Base-by-base conservation (phyloP, 2,888 invertebrate species). In the Euzophera pinguis region DNA sequence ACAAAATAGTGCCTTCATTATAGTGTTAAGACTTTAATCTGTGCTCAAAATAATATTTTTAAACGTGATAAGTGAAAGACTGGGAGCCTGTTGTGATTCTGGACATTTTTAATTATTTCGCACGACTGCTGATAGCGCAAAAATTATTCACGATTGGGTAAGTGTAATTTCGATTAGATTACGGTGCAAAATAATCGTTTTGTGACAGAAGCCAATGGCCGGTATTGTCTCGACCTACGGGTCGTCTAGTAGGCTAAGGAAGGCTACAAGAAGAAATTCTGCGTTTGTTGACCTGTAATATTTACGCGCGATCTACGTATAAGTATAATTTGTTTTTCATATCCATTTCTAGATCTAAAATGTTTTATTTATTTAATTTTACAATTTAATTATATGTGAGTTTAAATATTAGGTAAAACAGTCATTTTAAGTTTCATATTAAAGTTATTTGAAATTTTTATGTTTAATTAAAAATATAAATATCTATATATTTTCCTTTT, bases 131-230 rank as follows among this genome's bases (percentile, higher is more conserved):
- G 88, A 84, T 89, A 87, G 78, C 82, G 81, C 77, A 69, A 81
- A 83, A 84, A 84, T 82, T 81, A 86, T 87, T 84, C 89, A 89
- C 84, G 82, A 90, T 90, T 89, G 85, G 90, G 90, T 90, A 78
- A 90, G 90, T 81, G 64, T 72, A 74, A 75, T 82, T 78, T 84
- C 69, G 89, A 90, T 90, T 86, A 89, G 87, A 89, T 90, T 87
- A 85, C 80, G 71, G 84, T 87, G 84, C 84, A 82, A 87, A 82
- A 87, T 87, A 84, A 85, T 84, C 82, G 78, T 77, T 76, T 55
- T 66, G 65, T 66, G 64, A 67, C 69, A 67, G 69, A 69, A 71
- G 75, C 69, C 75, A 72, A 76, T 75, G 68, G 60, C 64, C 69
- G 69, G 63, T 71, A 71, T 75, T 78, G 81, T 71, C 65, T 63